Base-by-base conservation (phyloP, 2,888 invertebrate species). In the Pollenia griseotomentosa region DNA sequence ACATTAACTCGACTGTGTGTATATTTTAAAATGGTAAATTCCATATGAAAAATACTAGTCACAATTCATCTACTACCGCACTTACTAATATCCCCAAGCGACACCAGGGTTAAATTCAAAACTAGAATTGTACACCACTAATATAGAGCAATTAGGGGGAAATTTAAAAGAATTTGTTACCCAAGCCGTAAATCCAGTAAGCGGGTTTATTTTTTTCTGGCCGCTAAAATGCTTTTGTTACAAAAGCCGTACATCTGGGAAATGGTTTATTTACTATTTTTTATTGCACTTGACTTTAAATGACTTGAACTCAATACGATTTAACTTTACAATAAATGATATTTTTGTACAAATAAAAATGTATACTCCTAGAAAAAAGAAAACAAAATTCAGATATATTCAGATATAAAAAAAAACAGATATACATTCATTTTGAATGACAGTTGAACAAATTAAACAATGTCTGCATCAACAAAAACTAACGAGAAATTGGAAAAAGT, bases 371-470 rank as follows among this genome's bases (percentile, higher is more conserved):
- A 53, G 16, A 70, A 53, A 70, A 51, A 65, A 65, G 2, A 65
- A 14, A 8, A 55, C 1, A 65, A 14, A 8, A 55, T 0, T 2
- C 33, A 66, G 48, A 57, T n/a, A 63, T 55, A 10, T 44, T 63
- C n/a, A 53, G 73, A 53, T 6, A 8, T 48, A 63, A 48, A 40
- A 70, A n/a, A 63, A 63, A 42, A 51, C 40, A 63, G 68, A 75
- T 63, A 75, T 74, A 85, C 61, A 74, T 80, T 74, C 61, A 68
- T 74, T 80, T 74, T 79, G 79, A 85, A 70, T 85, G 79, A 85
- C 84, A 85, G 79, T 80, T 85, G 74, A 84, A 80, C 84, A 85
- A 85, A 85, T 85, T 85, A 79, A 74, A 85, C 61, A 80, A 63
- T 75, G 79, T 85, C 84, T 80, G 79, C 79, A 80, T 74, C 68